phyloP scores from a whole-genome alignment of 2,113 vertebrate genomes.

The Cheirogaleus medius region DNA sequence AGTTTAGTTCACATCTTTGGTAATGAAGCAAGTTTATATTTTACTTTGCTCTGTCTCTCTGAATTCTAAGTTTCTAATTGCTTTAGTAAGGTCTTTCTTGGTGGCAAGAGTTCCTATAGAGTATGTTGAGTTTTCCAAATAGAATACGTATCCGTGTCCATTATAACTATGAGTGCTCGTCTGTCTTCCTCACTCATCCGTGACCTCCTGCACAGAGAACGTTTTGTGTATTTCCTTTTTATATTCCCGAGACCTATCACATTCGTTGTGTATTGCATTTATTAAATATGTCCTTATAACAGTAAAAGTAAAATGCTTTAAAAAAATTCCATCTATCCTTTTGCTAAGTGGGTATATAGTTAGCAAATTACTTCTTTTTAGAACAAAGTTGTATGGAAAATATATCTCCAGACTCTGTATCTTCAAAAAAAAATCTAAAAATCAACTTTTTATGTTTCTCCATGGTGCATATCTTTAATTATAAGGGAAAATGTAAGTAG shows the following conservation, averaged over 20 bases:
- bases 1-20: background rate
- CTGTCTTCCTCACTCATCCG: background rate
- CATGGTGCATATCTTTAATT: background rate
- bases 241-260: background rate
- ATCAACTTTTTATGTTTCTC: background rate
- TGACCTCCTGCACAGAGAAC: background rate
- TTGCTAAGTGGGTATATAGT: background rate
- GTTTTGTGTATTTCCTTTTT: conserved; percentile 28
- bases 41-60: background rate
- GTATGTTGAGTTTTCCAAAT: background rate
- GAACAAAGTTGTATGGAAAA: background rate
- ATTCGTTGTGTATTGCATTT: background rate
- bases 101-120: background rate
- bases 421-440: background rate
- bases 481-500: background rate
- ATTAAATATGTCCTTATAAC: conserved; percentile 13
- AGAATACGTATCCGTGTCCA: background rate
- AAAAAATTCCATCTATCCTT: background rate
- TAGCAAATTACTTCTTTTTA: conserved; percentile 38
- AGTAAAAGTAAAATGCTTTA: conserved; percentile 29
- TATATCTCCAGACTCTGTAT: background rate
- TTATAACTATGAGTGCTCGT: background rate
- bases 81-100: background rate
- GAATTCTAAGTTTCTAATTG: background rate
- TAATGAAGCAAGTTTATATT: background rate